Conservation (phyloP, 2,113 vertebrate species). For the Trematomus loennbergii region DNA sequence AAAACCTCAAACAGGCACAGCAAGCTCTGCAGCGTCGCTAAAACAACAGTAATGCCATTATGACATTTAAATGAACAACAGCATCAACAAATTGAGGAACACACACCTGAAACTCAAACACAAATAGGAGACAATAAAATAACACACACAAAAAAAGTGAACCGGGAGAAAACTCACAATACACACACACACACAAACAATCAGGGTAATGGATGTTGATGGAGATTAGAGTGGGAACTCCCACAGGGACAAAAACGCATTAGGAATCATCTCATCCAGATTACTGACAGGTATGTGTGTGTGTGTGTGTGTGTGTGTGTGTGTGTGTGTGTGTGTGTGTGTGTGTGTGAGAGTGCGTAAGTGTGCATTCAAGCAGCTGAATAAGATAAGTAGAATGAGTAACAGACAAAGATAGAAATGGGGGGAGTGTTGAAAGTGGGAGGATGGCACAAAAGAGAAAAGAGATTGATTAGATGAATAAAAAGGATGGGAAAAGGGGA, state of each 20-base stretch:
- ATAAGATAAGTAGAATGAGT: conserved; percentile 65
- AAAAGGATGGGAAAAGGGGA: neutral
- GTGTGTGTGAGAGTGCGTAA: neutral
- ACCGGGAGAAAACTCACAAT: neutral
- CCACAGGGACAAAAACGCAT: conserved; percentile 77
- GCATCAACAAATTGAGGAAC: conserved; percentile 4
- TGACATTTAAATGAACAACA: conserved; percentile 10
- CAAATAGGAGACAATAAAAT: conserved; percentile 11
- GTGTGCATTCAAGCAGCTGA: conserved; percentile 60
- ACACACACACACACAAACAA: conserved; percentile 70
- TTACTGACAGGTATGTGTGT: conserved; percentile 78
- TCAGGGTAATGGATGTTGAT: conserved; percentile 83
- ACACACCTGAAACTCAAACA: conserved; percentile 47
- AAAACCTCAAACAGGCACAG: conserved; percentile 17
- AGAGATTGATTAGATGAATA: conserved; percentile 44
- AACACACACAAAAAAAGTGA: conserved; percentile 20
- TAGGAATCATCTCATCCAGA: conserved; percentile 82
- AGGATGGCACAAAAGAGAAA: conserved; percentile 27
- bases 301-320: conserved; percentile 39
- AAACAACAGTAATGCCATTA: conserved; percentile 13
- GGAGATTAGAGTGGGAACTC: conserved; percentile 82
- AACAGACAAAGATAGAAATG: conserved; percentile 62
- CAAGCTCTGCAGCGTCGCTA: conserved; percentile 4
- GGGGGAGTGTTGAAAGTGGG: conserved; percentile 29
- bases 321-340: conserved; percentile 12